Conservation (phyloP, 2,797 vertebrate genomes). For the Hemitrygon akajei region DNA sequence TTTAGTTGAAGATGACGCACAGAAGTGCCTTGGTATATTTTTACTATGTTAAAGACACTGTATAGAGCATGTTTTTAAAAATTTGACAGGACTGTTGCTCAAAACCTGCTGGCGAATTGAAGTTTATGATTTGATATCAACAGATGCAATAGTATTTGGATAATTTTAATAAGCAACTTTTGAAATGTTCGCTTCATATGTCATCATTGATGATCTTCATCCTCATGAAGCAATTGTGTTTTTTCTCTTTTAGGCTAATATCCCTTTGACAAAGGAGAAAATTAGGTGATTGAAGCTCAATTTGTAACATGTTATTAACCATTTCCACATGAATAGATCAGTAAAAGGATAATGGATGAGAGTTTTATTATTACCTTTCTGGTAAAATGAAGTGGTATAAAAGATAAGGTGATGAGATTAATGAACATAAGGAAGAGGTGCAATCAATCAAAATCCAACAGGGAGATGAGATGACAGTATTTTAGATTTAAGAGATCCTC, state of each 20-base stretch:
- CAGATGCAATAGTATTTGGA: constrained; percentile 65
- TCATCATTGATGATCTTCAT: constrained; percentile 65
- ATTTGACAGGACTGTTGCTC: constrained; percentile 74
- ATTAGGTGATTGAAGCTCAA: constrained; percentile 98
- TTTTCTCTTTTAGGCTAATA: constrained; percentile 65
- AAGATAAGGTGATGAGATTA: constrained; percentile 99
- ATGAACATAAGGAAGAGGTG: constrained; percentile 89
- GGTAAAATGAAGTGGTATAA: constrained; percentile 96
- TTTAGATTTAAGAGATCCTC: constrained; percentile 59
- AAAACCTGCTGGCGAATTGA: constrained; percentile 61
- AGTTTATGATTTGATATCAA: constrained; percentile 67
- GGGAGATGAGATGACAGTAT: constrained; percentile 57
- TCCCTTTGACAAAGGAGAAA: constrained; percentile 74
- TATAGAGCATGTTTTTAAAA: too few species aligned
- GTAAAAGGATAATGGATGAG: constrained; percentile 98
- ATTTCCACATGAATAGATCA: constrained; percentile 92
- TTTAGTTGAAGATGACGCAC: too few species aligned
- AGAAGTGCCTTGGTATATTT: too few species aligned
- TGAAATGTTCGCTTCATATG: constrained; percentile 67
- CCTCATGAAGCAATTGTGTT: constrained; percentile 67
- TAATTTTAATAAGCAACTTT: constrained; percentile 69
- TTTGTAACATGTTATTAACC: constrained; percentile 99
- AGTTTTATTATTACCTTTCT: constrained; percentile 98
- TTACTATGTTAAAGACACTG: too few species aligned
- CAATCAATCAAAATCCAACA: constrained; percentile 90